Evolutionary conservation across 64 coral and sea anemone species (phyloP).

Genomic region (Pocillopora damicornis): DNA sequence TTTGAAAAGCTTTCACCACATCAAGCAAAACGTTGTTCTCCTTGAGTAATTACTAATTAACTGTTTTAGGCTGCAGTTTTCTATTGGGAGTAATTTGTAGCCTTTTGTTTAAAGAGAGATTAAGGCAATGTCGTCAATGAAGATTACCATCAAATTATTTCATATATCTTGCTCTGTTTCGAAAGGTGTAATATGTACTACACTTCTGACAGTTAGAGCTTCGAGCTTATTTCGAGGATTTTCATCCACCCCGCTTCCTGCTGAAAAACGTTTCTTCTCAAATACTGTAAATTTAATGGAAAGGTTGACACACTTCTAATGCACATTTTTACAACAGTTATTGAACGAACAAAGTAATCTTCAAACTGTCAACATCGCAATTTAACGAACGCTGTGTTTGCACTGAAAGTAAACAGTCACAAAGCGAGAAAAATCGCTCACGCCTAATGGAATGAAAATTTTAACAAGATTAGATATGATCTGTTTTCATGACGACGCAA

Average conservation of each 20-base stretch:
- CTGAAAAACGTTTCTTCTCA: not conserved
- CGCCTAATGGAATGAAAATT: not conserved
- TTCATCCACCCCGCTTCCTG: not conserved
- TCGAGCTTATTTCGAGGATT: not conserved
- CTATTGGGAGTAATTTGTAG: not conserved
- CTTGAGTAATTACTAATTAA: not conserved
- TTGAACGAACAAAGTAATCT: not conserved
- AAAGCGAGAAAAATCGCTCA: not conserved
- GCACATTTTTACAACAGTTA: not conserved
- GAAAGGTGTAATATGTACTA: not conserved
- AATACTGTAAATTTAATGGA: not conserved
- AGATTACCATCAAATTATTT: not conserved
- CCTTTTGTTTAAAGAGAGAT: slow-evolving; percentile 19
- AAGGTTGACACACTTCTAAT: not conserved
- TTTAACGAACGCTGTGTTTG: not conserved
- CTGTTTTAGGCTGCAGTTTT: not conserved
- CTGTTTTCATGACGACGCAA: not conserved
- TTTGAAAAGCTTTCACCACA: not conserved
- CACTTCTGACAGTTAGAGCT: not conserved
- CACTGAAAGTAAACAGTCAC: not conserved
- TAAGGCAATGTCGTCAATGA: not conserved
- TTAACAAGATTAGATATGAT: not conserved
- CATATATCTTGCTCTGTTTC: not conserved
- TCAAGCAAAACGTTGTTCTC: not conserved
- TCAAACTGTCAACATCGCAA: not conserved